Evolutionary conservation across 2,888 invertebrate genomes (phyloP), one percentile per base, ranked within the genome.

Genomic region (Stratiomys singularior): DNA sequence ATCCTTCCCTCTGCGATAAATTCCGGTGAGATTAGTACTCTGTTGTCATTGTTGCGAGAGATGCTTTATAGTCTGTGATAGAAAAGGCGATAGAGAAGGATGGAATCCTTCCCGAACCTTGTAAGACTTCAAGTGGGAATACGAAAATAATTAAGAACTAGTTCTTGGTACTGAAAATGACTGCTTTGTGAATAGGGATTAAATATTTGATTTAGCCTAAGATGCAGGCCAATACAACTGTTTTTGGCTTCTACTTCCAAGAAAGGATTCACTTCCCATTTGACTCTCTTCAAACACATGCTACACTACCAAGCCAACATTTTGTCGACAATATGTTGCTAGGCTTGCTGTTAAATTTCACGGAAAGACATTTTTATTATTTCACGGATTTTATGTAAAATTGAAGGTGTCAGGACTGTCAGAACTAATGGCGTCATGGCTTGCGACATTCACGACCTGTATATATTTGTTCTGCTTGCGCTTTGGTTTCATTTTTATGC

Each of bases 321-420:
- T 15, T 46, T n/a, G 46, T 56, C 21, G 7, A 13, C 28, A 2
- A 1, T 15, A 15, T 1, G 15, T 4, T 25, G 28, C 9, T 28
- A 64, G 9, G n/a, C 4, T n/a, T 23, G 5, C 64, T 60, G 60
- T 60, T 74, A 37, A 74, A 74, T 58, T 58, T 58, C 18, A 28
- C 37, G 27, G 56, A 30, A 27, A 76, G 67, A 76, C 76, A 67
- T 76, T 76, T 78, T 76, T 76, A 78, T 78, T 76, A 76, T 78
- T 77, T 71, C 71, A 28, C 25, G 72, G 77, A 60, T 74, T 74
- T 74, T 58, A 74, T 74, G 58, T 74, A 56, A 74, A 74, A 67
- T 67, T 77, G 77, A 47, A 77, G 56, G 56, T 67, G 77, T 77
- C 72, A 44, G 1, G 47, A 37, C 58, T 67, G 69, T 76, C 78